Base-by-base conservation (phyloP, 2,888 invertebrate species). In the Sminthurides aquaticus region DNA sequence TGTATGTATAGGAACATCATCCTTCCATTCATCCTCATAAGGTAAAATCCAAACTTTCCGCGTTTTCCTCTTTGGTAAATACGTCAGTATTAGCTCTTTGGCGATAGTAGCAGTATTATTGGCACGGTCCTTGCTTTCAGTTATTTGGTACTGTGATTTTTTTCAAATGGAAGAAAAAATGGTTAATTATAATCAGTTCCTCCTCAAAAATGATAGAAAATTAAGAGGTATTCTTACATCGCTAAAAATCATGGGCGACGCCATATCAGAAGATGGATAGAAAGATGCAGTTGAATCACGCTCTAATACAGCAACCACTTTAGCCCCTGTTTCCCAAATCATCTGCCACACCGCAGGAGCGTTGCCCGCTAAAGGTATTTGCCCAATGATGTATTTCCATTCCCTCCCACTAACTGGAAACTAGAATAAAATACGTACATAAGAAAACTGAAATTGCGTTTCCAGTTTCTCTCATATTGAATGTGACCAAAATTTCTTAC, bases 241-340 rank as follows among this genome's bases (percentile, higher is more conserved):
- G 77, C 78, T 73, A 1, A 72, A 67, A 29, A 63, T 67, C 52
- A 71, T 60, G 1, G 71, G 61, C 8, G 67, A 54, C 49, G 67
- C 69, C 25, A 64, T 69, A 71, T 73, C 62, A 2, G 49, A 63
- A 8, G 68, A 64, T 8, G 69, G 71, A 67, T 76, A 68, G 69
- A 79, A 78, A 64, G 75, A 74, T 11, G 79, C 75, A 62, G 69
- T 69, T 1, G 73, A 73, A 64, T 74, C 73, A 26, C 72, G 62
- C 59, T 88, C 88, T 59, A 93, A 80, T 77, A 89, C 86, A 49
- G 90, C 89, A 69, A 95, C 81, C 61, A 95, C 82, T 75, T 88
- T 85, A 11, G 91, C 89, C 76, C 91, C 89, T 58, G 88, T 86
- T 80, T 92, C 91, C 91, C 92, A 93, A 60, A 89, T 86, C 81